Base-by-base conservation (phyloP, 2,888 invertebrate species). In the Drosophila leonis region DNA sequence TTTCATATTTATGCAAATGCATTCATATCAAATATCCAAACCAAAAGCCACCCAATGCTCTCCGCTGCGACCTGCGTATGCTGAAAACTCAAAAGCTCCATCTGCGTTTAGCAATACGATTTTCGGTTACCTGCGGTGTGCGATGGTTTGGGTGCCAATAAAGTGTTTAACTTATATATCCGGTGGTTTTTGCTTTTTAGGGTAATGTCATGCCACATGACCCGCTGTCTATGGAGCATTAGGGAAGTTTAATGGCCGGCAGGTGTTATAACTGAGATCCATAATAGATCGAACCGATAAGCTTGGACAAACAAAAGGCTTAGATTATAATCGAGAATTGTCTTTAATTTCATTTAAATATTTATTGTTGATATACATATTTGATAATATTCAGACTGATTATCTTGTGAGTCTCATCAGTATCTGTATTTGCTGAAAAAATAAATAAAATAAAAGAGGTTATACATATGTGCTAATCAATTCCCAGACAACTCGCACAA, bases 1-100 rank as follows among this genome's bases (percentile, higher is more conserved):
- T 84, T 84, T 87, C 88, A 84, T 84, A 89, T 89, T 89, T 89
- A 84, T 84, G 84, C 78, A 82, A 84, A 84, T 84, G 89, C 78
- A 77, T 64, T 68, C 60, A 60, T 67, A 71, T 75, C 78, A 63
- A 88, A 75, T 66, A 51, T n/a, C 42, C 41, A 46, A 70, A 64
- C 64, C 62, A 61, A 69, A 68, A 72, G 69, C 75, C 78, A 70
- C 75, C 67, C 84, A 82, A 67, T 46, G 68, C 61, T 75, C 59
- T 57, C 56, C 42, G 24, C 51, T 29, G 64, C 44, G n/a, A 52
- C 54, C 49, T n/a, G 48, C 12, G 1, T 9, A 37, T 41, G 41
- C 37, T 27, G 41, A 80, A 71, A 68, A 74, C 66, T 75, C 67
- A 74, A 72, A 86, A 78, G 41, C 62, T 55, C 60, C 76, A 64